Percentiles rank a stretch among this genome's conserved stretches.
phyloP scores from a whole-genome alignment of 2,888 invertebrate species.

The Drosophila parthenogenetica region DNA sequence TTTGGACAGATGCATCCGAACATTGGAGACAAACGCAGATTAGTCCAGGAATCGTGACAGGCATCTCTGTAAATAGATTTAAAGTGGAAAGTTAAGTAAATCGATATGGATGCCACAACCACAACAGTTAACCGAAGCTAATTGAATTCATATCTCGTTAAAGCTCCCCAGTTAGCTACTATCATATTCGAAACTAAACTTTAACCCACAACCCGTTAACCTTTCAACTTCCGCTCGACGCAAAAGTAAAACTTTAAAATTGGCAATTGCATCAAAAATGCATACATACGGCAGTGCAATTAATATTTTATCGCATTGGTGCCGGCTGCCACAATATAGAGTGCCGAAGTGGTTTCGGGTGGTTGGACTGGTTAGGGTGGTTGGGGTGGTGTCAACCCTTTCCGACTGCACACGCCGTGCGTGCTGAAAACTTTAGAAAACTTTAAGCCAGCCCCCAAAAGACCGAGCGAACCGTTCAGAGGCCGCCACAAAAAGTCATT shows the following conservation, averaged over 20 bases:
- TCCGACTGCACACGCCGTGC: slow-evolving; percentile 43
- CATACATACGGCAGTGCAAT: slow-evolving; percentile 76
- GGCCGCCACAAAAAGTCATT: slow-evolving; percentile 76
- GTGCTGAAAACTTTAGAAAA: slow-evolving; percentile 73
- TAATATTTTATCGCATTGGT: slow-evolving; percentile 75
- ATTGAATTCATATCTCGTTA: slow-evolving; percentile 65
- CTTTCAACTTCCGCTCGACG: slow-evolving; percentile 63
- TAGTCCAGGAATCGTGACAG: slow-evolving; percentile 95
- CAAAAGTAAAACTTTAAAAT: slow-evolving; percentile 71
- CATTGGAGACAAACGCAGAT: slow-evolving; percentile 93
- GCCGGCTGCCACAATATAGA: slow-evolving; percentile 23
- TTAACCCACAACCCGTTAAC: slow-evolving; percentile 10
- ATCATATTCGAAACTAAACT: slow-evolving; percentile 14
- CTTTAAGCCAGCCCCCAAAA: slow-evolving; percentile 45
- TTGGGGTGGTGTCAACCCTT: slow-evolving; percentile 8
- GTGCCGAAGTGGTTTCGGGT: slow-evolving; percentile 9
- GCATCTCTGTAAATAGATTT: slow-evolving; percentile 87
- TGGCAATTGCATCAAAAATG: slow-evolving; percentile 79
- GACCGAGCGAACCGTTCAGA: slow-evolving; percentile 22
- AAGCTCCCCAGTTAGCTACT: slow-evolving; percentile 8
- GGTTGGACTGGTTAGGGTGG: not conserved
- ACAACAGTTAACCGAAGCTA: slow-evolving; percentile 34
- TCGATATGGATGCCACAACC: slow-evolving; percentile 9
- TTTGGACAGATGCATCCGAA: slow-evolving; percentile 97
- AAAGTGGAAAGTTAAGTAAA: slow-evolving; percentile 31